These are phyloP conservation scores for Aelia acuminata DNA, from an alignment of 2,888 invertebrate species.

Conservation along the genomic window DNA sequence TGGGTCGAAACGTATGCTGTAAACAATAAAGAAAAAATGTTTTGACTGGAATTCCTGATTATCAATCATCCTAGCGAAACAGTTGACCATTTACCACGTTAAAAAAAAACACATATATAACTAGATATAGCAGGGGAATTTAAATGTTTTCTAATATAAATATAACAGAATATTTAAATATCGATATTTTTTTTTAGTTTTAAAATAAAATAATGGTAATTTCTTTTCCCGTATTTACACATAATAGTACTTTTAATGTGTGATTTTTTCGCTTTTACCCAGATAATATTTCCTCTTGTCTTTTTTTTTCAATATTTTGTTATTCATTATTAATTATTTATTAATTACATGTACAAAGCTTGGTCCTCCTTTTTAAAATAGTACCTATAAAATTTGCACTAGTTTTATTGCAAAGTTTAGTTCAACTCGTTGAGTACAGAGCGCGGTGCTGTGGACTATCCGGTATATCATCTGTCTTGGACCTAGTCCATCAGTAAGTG, in stretches of 20 bases:
- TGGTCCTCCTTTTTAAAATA: not conserved
- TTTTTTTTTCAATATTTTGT: not conserved
- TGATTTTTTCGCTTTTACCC: too few species aligned
- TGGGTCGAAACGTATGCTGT: too few species aligned
- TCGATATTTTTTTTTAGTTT: too few species aligned
- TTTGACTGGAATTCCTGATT: too few species aligned
- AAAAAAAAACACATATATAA: not conserved
- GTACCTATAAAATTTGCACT: not conserved
- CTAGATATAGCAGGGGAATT: not conserved
- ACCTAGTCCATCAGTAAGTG: conserved; percentile 33
- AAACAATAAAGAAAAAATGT: too few species aligned
- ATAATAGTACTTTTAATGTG: too few species aligned
- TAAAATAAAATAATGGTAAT: too few species aligned
- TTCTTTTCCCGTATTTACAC: not conserved
- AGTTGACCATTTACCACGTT: not conserved
- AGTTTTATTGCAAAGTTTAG: conserved; percentile 11
- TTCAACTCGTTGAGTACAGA: not conserved
- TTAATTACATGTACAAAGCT: not conserved
- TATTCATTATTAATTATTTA: not conserved
- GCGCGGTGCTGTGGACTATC: not conserved
- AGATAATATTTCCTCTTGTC: too few species aligned
- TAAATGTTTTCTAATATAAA: not conserved
- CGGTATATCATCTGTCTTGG: conserved; percentile 37
- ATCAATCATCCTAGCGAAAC: too few species aligned
- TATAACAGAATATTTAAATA: not conserved